A percentile compares a stretch with the other conserved stretches of the same genome.
Evolutionary conservation across 2,113 vertebrate species (phyloP).

Genomic region (Pituophis catenifer): DNA sequence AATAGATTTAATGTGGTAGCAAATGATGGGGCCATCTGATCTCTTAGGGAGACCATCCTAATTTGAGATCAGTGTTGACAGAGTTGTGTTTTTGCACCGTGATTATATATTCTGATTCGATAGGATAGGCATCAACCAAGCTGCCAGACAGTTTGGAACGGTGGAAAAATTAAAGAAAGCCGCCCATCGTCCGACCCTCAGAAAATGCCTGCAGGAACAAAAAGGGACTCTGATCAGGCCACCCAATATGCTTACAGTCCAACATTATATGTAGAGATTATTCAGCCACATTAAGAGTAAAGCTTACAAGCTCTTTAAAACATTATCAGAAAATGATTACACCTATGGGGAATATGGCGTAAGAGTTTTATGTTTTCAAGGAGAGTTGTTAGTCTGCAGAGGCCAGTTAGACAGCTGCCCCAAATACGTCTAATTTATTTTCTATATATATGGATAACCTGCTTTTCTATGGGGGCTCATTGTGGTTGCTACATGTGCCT

Average conservation of each 20-base stretch:
- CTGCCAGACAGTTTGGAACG: background rate
- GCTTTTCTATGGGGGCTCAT: background rate
- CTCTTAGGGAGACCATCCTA: background rate
- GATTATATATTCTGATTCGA: background rate
- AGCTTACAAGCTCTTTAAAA: background rate
- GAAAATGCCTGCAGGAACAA: too few relatives aligned
- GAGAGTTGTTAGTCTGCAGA: background rate
- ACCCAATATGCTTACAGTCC: background rate
- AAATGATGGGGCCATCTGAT: background rate
- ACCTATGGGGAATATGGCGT: background rate
- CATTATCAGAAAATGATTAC: background rate
- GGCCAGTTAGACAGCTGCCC: background rate
- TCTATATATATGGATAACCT: background rate
- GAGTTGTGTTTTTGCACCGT: too few relatives aligned
- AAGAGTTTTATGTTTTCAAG: background rate
- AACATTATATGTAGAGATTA: background rate
- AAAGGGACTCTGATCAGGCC: too few relatives aligned
- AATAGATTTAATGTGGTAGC: background rate
- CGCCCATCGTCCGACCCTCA: background rate
- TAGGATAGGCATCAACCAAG: background rate
- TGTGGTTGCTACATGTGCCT: background rate
- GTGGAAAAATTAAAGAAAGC: background rate
- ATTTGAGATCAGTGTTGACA: background rate
- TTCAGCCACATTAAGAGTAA: slow-evolving; percentile 17
- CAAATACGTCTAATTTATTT: background rate